phyloP scores from a whole-genome alignment of 64 coral and sea anemone genomes.

The Platygyra sinensis region DNA sequence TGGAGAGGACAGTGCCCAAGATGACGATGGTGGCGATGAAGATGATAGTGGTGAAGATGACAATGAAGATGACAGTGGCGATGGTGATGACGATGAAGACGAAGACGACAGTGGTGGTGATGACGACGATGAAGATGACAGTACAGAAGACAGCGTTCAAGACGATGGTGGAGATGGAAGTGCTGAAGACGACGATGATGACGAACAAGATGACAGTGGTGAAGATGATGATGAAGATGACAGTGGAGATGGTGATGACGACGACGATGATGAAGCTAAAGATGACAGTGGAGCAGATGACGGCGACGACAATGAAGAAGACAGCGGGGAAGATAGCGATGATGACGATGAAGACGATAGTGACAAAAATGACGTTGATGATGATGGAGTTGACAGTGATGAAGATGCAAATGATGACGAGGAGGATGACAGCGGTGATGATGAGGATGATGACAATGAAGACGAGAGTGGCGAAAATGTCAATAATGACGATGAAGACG shows the following conservation, averaged over 20 bases:
- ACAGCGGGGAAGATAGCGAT: neutral
- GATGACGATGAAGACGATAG: neutral
- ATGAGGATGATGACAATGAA: neutral
- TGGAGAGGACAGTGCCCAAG: no score
- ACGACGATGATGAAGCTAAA: no score
- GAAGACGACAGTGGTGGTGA: no score
- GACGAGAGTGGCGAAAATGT: neutral
- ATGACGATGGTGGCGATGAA: no score
- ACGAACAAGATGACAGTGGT: neutral
- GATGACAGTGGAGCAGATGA: neutral
- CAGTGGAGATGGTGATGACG: neutral
- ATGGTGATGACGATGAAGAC: no score
- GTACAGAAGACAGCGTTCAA: no score
- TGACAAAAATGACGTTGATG: neutral
- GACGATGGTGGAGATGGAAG: no score
- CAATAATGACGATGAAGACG: neutral
- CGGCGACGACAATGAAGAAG: neutral
- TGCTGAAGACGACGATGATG: no score
- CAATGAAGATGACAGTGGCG: no score
- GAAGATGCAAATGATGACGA: neutral
- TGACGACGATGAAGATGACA: no score
- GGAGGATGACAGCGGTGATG: no score
- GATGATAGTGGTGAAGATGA: no score
- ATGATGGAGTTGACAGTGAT: neutral
- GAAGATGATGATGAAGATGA: neutral